Base-by-base conservation (phyloP, 2,113 vertebrate genomes). In the Aspidoscelis tigris region DNA sequence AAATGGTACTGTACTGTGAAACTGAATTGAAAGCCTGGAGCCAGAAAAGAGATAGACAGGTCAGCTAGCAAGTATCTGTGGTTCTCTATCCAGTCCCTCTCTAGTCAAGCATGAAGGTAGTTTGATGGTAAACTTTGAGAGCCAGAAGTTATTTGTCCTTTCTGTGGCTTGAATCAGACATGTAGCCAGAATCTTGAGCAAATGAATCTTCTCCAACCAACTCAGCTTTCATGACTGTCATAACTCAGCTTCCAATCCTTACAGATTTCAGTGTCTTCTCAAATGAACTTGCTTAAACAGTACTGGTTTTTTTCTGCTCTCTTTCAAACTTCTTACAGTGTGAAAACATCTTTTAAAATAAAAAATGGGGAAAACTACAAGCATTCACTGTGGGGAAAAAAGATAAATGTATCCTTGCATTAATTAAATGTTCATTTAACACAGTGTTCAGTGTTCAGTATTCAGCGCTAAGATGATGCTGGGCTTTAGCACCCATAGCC, bases 41-140 rank as follows among this genome's bases (percentile, higher is more conserved):
- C 26, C 64, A 55, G 33, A 12, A 43, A 33, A 43, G 68, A 78
- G 75, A 77, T 58, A 58, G 43, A 78, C 47, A 43, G 66, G 55
- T 26, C 64, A 53, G 20, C 58, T 79, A 65, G 5, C 44, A 84
- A 73, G 65, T 77, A 73, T 53, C 41, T 53, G 69, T 61, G 44
- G 69, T 21, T 26, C 79, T n/a, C 43, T 65, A 50, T 72, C 58
- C 26, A 20, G 64, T 26, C 22, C 2, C 58, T 41, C 43, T 73
- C 76, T 21, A 65, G 11, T 44, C 41, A 73, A 84, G 83, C 69
- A 79, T 73, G 76, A 65, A 84, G 74, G 43, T 44, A 20, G 39
- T 53, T 78, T 71, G 24, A 79, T 79, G 7, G 41, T 64, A 72
- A 82, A 24, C 76, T 58, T 71, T 20, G 47, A 44, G n/a, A 65